Evolutionary conservation across 2,888 invertebrate species (phyloP).

Genomic region (Isotomurus palustris): DNA sequence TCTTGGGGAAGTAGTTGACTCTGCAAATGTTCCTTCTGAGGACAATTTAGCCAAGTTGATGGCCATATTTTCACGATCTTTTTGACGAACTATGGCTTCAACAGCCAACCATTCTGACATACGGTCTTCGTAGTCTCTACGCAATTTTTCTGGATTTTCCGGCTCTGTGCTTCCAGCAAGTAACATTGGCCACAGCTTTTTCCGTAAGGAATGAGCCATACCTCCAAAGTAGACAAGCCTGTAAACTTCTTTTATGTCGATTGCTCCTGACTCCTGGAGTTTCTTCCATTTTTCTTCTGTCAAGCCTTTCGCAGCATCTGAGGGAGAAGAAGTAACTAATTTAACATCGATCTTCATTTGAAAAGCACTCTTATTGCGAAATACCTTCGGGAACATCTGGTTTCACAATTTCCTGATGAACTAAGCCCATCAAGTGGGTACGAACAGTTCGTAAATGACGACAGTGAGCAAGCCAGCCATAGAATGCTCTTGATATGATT

Average conservation of each 20-base stretch:
- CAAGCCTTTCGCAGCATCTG: constrained; percentile 56
- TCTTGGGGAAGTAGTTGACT: constrained; percentile 28
- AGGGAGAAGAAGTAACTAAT: neutral
- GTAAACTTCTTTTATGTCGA: constrained; percentile 64
- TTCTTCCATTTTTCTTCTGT: constrained; percentile 70
- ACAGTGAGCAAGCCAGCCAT: constrained; percentile 93
- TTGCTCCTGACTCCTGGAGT: constrained; percentile 57
- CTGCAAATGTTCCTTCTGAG: constrained; percentile 60
- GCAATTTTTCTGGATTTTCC: constrained; percentile 35
- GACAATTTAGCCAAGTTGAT: constrained; percentile 80
- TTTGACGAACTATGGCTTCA: constrained; percentile 81
- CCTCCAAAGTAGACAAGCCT: constrained; percentile 83
- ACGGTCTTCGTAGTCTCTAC: constrained; percentile 61
- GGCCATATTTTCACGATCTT: constrained; percentile 76
- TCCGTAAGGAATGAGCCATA: constrained; percentile 69
- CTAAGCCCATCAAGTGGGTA: constrained; percentile 84
- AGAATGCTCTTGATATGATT: constrained; percentile 91
- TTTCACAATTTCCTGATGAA: constrained; percentile 59
- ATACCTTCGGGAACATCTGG: constrained; percentile 51
- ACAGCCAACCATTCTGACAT: constrained; percentile 95
- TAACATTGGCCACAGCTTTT: constrained; percentile 52
- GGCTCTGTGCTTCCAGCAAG: constrained; percentile 39
- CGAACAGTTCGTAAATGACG: constrained; percentile 86
- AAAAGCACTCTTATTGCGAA: too few relatives aligned
- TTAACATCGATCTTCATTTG: neutral